Base-by-base conservation (phyloP, 2,113 vertebrate genomes). In the Centropristis striata region DNA sequence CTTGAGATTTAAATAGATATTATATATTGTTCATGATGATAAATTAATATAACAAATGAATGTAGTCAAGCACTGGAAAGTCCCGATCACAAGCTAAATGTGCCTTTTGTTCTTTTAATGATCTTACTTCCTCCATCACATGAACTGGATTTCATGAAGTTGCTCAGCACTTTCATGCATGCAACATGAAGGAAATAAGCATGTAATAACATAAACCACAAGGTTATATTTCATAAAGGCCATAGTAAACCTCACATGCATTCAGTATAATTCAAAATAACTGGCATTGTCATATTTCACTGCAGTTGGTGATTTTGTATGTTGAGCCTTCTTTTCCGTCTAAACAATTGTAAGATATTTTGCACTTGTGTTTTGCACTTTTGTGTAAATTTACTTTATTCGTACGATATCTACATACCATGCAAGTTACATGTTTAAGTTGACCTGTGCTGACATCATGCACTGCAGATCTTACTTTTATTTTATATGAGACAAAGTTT, bases 21-120 rank as follows among this genome's bases (percentile, higher is more conserved):
- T 54, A 54, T 1, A 15, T 11, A 12, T 27, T 41, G 18, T 51
- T 20, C 12, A 51, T 41, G 8, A 23, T 8, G 28, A 20, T 36
- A 2, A 20, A 64, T 41, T 23, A 73, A 63, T 63, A 37, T 47
- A 25, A 61, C 20, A 14, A 77, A 23, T 32, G 7, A 71, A 27
- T 12, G 9, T 13, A 15, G 55, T 58, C 41, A 21, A 59, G 8
- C 50, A 57, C 42, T 71, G 15, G 8, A 58, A 32, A 25, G 23
- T 69, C 20, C 42, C 20, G 7, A 25, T 25, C 69, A 60, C n/a
- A 59, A 23, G 42, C 53, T 63, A 55, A 74, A 71, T 49, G 37
- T 79, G 41, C 47, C 59, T 83, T 82, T 64, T 88, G 76, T 79
- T 53, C 55, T 41, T n/a, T 41, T 72, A 50, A 63, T 36, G 20